A percentile compares a stretch with the other conserved stretches of the same genome.
Evolutionary conservation across 2,888 invertebrate genomes (phyloP).

Genomic region (Caradrina kadenii): DNA sequence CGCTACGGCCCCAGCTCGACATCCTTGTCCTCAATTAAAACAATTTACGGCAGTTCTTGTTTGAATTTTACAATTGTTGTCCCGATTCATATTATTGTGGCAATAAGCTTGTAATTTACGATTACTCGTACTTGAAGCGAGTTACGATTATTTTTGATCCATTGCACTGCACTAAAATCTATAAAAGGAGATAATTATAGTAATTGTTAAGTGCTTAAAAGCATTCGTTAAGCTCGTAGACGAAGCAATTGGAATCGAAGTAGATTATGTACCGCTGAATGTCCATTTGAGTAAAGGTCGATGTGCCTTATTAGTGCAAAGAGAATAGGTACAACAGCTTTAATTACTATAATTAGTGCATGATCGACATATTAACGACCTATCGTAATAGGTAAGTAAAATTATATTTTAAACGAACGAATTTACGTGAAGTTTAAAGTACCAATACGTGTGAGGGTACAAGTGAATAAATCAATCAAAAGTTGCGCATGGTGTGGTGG

Average conservation of each 20-base stretch:
- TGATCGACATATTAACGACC: not conserved
- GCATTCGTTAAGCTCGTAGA: conserved; percentile 36
- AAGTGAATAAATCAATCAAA: conserved; percentile 28
- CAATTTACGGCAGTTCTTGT: conserved; percentile 83
- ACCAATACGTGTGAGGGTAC: not conserved
- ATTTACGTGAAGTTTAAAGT: conserved; percentile 10
- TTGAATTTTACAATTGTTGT: conserved; percentile 80
- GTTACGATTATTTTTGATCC: conserved; percentile 40
- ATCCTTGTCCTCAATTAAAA: conserved; percentile 89
- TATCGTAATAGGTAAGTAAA: not conserved
- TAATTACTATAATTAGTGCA: conserved; percentile 11
- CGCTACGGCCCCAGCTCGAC: conserved; percentile 75
- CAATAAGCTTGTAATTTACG: conserved; percentile 54
- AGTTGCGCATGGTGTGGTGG: conserved; percentile 15
- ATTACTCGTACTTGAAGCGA: conserved; percentile 47
- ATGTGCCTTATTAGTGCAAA: conserved; percentile 13
- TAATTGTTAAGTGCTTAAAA: conserved; percentile 32
- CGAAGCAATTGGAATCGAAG: conserved; percentile 24
- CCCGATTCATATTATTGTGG: conserved; percentile 65
- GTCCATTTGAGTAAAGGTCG: conserved; percentile 19
- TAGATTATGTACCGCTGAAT: conserved; percentile 11
- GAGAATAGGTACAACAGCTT: conserved; percentile 10
- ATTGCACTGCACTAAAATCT: conserved; percentile 40
- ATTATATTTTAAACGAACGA: not conserved
- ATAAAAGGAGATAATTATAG: conserved; percentile 57